Evolutionary conservation across 2,113 vertebrate genomes (phyloP).

Genomic region (Alligator sinensis): DNA sequence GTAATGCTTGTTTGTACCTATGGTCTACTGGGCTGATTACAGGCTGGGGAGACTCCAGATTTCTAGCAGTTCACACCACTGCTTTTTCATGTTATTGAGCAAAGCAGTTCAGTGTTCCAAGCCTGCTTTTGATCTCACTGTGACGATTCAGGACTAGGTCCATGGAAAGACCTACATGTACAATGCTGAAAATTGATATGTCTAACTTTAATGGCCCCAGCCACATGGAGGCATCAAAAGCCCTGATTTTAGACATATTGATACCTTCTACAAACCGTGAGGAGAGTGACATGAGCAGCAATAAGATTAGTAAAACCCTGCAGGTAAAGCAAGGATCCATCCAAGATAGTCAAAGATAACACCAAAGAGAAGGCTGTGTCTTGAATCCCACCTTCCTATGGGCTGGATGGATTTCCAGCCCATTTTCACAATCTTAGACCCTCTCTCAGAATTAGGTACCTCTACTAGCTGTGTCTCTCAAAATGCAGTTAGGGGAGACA

Average conservation of each 20-base stretch:
- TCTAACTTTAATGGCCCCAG: too few species aligned
- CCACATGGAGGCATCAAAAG: too few species aligned
- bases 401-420: background rate
- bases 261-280: too few species aligned
- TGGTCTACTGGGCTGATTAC: background rate
- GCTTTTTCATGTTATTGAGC: background rate
- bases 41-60: background rate
- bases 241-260: too few species aligned
- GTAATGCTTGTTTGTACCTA: too few species aligned
- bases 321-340: too few species aligned
- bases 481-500: background rate
- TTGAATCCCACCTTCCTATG: background rate
- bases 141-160: background rate
- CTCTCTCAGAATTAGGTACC: accelerated
- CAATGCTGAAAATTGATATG: too few species aligned
- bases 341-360: too few species aligned
- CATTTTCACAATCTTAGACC: background rate
- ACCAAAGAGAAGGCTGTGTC: too few species aligned
- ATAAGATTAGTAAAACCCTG: too few species aligned
- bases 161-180: background rate
- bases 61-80: background rate
- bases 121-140: background rate
- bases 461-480: background rate
- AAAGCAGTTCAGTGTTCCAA: slow-evolving; percentile 8
- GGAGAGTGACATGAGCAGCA: too few species aligned